A percentile compares a stretch with the other conserved stretches of the same genome.
phyloP scores from a whole-genome alignment of 2,113 vertebrate genomes.

The Heliornis fulica region DNA sequence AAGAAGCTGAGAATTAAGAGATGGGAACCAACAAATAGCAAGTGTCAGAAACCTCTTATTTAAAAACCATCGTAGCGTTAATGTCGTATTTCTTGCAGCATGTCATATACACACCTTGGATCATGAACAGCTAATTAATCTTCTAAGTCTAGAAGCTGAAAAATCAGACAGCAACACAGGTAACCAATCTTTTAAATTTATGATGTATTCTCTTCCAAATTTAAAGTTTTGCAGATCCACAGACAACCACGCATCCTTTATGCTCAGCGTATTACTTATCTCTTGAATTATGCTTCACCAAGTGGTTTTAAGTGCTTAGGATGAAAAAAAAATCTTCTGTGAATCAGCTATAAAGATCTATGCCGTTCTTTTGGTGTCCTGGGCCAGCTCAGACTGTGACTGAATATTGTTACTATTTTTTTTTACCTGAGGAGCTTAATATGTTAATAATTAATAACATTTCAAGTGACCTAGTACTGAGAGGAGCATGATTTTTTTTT shows the following conservation, averaged over 20 bases:
- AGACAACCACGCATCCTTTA: not conserved
- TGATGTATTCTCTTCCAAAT: no score
- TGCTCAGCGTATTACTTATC: not conserved
- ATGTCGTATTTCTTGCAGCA: not conserved
- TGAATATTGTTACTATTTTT: not conserved
- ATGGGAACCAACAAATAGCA: not conserved
- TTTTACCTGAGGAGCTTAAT: not conserved
- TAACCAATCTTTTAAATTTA: not conserved
- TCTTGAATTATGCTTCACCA: not conserved
- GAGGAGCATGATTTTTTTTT: not conserved
- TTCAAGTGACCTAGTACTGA: not conserved
- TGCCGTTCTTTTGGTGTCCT: not conserved
- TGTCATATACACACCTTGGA: not conserved
- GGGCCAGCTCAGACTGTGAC: not conserved
- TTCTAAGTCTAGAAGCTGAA: not conserved
- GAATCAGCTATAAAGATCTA: not conserved
- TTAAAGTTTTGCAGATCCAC: not conserved
- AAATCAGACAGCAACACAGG: not conserved
- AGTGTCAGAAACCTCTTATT: not conserved
- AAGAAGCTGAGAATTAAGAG: not conserved
- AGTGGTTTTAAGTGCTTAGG: not conserved
- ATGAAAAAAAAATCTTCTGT: not conserved
- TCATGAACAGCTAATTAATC: not conserved
- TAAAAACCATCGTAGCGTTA: not conserved
- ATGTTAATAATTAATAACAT: no score